phyloP scores from a whole-genome alignment of 1,140 invertebrate genomes.

The Bombus confusus region DNA sequence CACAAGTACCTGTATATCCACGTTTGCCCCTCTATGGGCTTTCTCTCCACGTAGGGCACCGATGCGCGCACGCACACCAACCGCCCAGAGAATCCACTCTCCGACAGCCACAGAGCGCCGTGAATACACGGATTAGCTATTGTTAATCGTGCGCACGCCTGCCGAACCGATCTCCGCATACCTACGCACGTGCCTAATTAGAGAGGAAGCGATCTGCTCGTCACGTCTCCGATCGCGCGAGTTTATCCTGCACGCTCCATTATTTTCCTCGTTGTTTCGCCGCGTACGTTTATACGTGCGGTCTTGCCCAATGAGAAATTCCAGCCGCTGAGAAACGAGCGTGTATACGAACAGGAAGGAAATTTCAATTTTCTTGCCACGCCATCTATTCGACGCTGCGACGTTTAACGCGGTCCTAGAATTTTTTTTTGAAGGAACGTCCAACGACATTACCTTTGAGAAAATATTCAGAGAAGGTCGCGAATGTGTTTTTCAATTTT shows the following conservation, averaged over 20 bases:
- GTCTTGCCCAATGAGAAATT: neutral
- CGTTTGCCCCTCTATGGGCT: constrained; percentile 11
- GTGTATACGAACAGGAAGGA: neutral
- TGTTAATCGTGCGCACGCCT: constrained; percentile 63
- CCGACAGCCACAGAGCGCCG: constrained; percentile 36
- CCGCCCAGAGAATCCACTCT: constrained; percentile 64
- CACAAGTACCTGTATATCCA: constrained; percentile 58
- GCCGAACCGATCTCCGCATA: constrained; percentile 41
- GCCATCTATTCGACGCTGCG: neutral
- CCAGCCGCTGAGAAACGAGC: neutral
- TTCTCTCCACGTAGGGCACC: constrained; percentile 44
- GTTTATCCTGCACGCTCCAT: constrained; percentile 12
- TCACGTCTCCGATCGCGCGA: constrained; percentile 8
- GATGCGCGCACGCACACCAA: neutral
- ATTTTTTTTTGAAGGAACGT: neutral
- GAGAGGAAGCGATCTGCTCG: constrained; percentile 52
- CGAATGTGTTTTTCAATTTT: constrained; percentile 54
- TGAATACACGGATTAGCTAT: constrained; percentile 71
- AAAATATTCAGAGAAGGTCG: neutral
- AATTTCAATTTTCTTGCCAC: constrained; percentile 10
- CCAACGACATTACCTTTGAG: neutral
- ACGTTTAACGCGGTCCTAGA: neutral
- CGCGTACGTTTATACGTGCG: neutral
- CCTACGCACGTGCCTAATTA: constrained; percentile 65
- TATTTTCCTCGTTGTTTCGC: constrained; percentile 14